A percentile compares a stretch with the other conserved stretches of the same genome.
These are phyloP conservation scores for Eugnorisma glareosa DNA, from an alignment of 2,888 invertebrate species.

Conservation along the genomic window DNA sequence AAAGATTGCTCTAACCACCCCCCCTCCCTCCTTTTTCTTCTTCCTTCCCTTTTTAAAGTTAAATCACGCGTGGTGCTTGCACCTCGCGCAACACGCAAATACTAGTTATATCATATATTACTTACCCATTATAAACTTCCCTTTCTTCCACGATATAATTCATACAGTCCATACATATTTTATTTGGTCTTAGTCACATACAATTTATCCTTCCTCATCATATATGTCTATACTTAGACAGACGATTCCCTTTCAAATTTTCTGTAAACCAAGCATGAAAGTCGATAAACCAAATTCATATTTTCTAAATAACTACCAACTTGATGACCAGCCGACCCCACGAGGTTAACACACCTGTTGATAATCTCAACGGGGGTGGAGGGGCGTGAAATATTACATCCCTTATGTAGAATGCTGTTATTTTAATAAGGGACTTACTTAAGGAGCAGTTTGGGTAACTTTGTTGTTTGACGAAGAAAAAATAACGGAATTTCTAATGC, in stretches of 20 bases:
- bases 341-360: conserved; percentile 78
- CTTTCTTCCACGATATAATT: no score
- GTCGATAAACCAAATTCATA: conserved; percentile 37
- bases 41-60: no score
- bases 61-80: no score
- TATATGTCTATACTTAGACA: not conserved
- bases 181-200: not conserved
- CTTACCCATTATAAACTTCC: no score
- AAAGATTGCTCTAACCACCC: no score
- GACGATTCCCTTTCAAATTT: not conserved
- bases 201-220: not conserved
- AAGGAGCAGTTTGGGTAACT: conserved; percentile 59
- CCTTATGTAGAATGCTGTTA: conserved; percentile 71
- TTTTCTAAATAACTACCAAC: conserved; percentile 42
- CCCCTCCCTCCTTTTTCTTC: no score
- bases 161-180: not conserved
- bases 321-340: conserved; percentile 55
- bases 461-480: not conserved
- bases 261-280: not conserved
- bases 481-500: not conserved
- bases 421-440: conserved; percentile 76
- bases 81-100: no score
- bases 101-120: no score
- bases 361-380: conserved; percentile 73
- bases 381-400: conserved; percentile 75